Base-by-base conservation (phyloP, 2,888 invertebrate species). In the Dinocampus coccinellae region DNA sequence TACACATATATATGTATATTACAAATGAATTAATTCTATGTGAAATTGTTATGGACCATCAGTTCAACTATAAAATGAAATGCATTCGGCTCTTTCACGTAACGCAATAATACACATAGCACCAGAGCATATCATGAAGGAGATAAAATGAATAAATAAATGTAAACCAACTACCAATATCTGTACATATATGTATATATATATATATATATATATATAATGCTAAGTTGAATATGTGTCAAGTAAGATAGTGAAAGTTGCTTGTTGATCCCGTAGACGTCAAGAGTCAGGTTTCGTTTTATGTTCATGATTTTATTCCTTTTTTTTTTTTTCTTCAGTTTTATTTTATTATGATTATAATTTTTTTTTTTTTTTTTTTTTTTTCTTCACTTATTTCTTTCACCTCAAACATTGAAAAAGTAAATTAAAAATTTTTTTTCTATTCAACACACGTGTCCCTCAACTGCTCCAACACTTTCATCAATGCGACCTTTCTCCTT, bases 241-340 rank as follows among this genome's bases (percentile, higher is more conserved):
- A 70, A 79, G 79, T 74, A 75, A 70, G 70, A 55, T 42, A 83
- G 84, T 83, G 84, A 84, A 84, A 84, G 84, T 84, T 79, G 76
- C 76, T 73, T 62, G 52, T 24, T 47, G 65, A 58, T 53, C 53
- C 66, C 58, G 61, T 53, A 58, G 22, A 24, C 39, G 24, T 52
- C 11, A n/a, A 55, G 55, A 11, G 22, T 16, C 33, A 55, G 42
- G 36, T 29, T 58, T 58, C 33, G 29, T 58, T n/a, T 33, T n/a
- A 13, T 34, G 20, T 47, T 47, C 47, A 47, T 47, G 47, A 4
- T 16, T 47, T 47, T 47, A n/a, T n/a, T n/a, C n/a, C n/a, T n/a
- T 36, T 11, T 36, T 36, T 39, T 39, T 39, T 39, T 39, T 39
- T 2, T 39, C 39, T 39, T 13, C 39, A 13, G 2, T n/a, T n/a